Evolutionary conservation across 1,140 invertebrate species (phyloP), one percentile per base, ranked within the genome.

Genomic region (Scaptomyza graminum): DNA sequence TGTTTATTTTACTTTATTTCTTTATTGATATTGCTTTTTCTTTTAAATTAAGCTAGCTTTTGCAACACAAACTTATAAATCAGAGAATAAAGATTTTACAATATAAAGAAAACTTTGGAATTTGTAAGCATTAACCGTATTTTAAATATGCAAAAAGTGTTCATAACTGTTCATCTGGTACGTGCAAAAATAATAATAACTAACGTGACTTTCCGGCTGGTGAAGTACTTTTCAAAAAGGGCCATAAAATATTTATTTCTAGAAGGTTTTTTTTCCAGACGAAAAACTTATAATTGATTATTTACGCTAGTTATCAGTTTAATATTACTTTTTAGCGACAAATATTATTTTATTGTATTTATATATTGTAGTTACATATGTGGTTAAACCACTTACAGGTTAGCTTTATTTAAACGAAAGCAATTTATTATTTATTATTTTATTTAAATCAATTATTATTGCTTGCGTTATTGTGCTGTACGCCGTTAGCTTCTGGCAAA

Each of bases 191-290:
- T 34, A 34, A 15, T 39, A 79, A 64, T 47, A 43, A 79, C 60
- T 64, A 80, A 85, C 80, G 81, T 85, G 80, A 84, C 80, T 76
- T 74, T 80, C 57, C 70, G 15, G 7, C 2, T 8, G 44, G 28
- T 41, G 25, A 55, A 73, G 50, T 25, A 22, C 15, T 18, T 54
- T 39, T 44, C 13, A 12, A 34, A 12, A n/a, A 37, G n/a, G 34
- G 11, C 31, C 25, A 6, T 49, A 41, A 49, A 64, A 64, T 63
- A 31, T 11, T 31, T 31, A 31, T 18, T 49, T 28, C 13, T 65
- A 12, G 52, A 39, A 22, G 13, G 13, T 15, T 31, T 39, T 15
- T 18, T 39, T 60, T 60, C 13, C 11, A 39, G n/a, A 51, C 25
- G 34, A 39, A 34, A n/a, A 37, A 3, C 7, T 16, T 50, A 41